These are phyloP conservation scores for Aspidiotus rigidus DNA, from an alignment of 2,888 invertebrate species.

Conservation along the genomic window DNA sequence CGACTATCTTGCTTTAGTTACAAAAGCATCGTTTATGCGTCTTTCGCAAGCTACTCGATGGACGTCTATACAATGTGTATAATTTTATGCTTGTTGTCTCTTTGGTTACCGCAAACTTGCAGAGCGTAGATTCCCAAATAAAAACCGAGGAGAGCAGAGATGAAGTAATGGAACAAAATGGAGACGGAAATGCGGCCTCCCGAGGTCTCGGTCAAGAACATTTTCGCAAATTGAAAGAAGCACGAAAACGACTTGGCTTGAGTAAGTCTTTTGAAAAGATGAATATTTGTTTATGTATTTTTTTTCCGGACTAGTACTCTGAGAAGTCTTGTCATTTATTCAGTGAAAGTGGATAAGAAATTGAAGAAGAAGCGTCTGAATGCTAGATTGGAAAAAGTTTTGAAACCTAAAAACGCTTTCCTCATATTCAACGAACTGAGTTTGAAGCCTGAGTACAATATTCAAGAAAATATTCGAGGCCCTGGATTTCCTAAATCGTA, in stretches of 20 bases:
- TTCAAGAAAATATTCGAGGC: slow-evolving; percentile 18
- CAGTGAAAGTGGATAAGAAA: slow-evolving; percentile 27
- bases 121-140: slow-evolving; percentile 3
- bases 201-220: not conserved
- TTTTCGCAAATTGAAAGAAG: slow-evolving; percentile 24
- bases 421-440: slow-evolving; percentile 27
- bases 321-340: not conserved
- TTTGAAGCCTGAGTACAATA: slow-evolving; percentile 25
- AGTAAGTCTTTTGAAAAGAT: slow-evolving; percentile 6
- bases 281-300: too few species aligned
- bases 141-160: not conserved
- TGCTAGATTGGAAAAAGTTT: slow-evolving; percentile 26
- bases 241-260: slow-evolving; percentile 12
- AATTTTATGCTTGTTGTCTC: slow-evolving; percentile 32
- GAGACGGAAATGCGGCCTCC: not conserved
- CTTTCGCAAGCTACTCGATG: slow-evolving; percentile 21
- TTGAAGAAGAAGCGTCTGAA: slow-evolving; percentile 22
- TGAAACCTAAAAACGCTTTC: slow-evolving; percentile 28
- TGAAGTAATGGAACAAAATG: slow-evolving; percentile 14
- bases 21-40: slow-evolving; percentile 19
- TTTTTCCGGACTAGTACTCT: not conserved
- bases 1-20: not conserved
- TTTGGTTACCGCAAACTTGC: slow-evolving; percentile 28
- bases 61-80: slow-evolving; percentile 13
- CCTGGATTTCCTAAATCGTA: slow-evolving; percentile 20